Base-by-base conservation (phyloP, 2,797 vertebrate genomes). In the Falco peregrinus region DNA sequence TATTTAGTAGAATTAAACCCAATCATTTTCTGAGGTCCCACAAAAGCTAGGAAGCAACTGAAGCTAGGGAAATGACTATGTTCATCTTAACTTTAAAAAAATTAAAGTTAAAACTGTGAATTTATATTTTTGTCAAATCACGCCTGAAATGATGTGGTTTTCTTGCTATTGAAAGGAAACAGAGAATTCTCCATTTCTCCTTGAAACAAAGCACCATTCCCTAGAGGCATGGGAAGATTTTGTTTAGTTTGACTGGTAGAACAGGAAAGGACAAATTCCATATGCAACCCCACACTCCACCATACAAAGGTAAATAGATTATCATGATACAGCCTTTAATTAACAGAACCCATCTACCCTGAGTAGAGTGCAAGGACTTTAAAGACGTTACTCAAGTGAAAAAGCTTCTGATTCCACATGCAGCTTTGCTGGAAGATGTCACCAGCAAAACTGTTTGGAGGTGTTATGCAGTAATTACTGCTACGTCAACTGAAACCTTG, bases 201-300 rank as follows among this genome's bases (percentile, higher is more conserved):
- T 54, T 47, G n/a, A 87, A 89, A 87, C 10, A 39, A 48, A 87
- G 82, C 17, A 59, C 33, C 25, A 74, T 71, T 89, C 87, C 89
- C 51, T 54, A 54, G 57, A 93, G 48, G 57, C 48, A 78, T n/a
- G 57, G 41, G 74, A 77, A 92, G n/a, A 70, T 74, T 35, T 84
- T 69, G 29, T 83, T 81, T 41, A n/a, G 90, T 78, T 87, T 31
- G 45, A 89, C 73, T 50, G 67, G 73, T 61, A 94, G 45, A 75
- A 82, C 83, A 96, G 80, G 88, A 87, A 94, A 75, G 54, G 61
- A 82, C 48, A 47, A 84, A 84, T 64, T 87, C 21, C 53, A 47
- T 10, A 33, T 0, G 4, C 67, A 93, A 65, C 16, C 37, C 75
- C n/a, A 94, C 41, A 29, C 67, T 88, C 43, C 53, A 71, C 33